Conservation (phyloP, 1,140 invertebrate genomes). For the Zaprionus davidi region DNA sequence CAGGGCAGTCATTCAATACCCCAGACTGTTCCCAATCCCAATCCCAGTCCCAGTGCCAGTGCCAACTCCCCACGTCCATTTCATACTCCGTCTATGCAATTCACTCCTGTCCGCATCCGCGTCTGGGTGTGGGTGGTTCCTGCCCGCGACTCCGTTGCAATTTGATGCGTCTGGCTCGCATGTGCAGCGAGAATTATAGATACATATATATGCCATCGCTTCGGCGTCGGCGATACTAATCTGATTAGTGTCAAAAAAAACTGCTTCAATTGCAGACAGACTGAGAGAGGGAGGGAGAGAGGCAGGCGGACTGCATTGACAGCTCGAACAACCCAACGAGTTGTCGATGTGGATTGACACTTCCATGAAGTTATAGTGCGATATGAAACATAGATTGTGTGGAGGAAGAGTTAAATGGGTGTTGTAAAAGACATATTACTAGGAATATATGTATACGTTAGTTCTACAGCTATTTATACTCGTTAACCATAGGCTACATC, state of each 20-base stretch:
- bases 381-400: constrained; percentile 1
- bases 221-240: constrained; percentile 80
- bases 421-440: no score
- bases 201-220: constrained; percentile 58
- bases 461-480: no score
- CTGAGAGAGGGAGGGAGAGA: background rate
- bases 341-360: constrained; percentile 8
- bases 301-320: constrained; percentile 38
- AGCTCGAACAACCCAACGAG: constrained; percentile 14
- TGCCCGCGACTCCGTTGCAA: constrained; percentile 58
- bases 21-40: constrained; percentile 36
- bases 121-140: background rate
- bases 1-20: constrained; percentile 67
- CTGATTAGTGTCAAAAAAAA: constrained; percentile 84
- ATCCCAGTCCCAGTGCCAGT: constrained; percentile 24
- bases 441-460: no score
- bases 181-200: constrained; percentile 62
- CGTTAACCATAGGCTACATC: no score
- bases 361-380: constrained; percentile 5
- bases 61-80: constrained; percentile 60
- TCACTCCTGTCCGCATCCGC: background rate
- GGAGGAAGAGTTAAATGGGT: background rate
- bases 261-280: constrained; percentile 54
- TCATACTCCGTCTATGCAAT: constrained; percentile 30
- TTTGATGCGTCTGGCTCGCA: constrained; percentile 70